A percentile compares a stretch with the other conserved stretches of the same genome.
These are phyloP conservation scores for Yponomeuta evonymella DNA, from an alignment of 2,888 invertebrate species.

Conservation along the genomic window DNA sequence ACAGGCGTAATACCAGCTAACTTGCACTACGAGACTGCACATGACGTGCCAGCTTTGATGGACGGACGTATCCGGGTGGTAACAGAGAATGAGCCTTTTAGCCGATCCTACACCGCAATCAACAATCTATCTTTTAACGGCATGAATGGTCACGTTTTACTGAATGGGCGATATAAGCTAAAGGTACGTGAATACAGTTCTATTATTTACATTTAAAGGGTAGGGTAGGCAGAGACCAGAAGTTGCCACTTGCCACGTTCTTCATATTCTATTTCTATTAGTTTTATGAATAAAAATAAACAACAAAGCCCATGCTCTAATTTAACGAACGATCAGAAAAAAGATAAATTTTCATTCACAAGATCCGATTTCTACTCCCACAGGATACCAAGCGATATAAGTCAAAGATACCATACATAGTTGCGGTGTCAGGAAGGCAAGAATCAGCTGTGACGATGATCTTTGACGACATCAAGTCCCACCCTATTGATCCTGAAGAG, in stretches of 20 bases:
- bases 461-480: conserved; percentile 41
- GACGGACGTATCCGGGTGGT: conserved; percentile 76
- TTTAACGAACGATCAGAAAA: no score
- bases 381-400: conserved; percentile 44
- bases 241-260: no score
- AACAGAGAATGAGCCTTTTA: conserved; percentile 70
- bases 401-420: conserved; percentile 43
- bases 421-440: conserved; percentile 47
- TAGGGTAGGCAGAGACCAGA: no score
- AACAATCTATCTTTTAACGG: conserved; percentile 53
- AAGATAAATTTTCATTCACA: background rate
- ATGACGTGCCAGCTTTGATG: conserved; percentile 65
- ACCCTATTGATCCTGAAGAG: conserved; percentile 51
- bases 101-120: conserved; percentile 60
- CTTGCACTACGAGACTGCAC: conserved; percentile 79
- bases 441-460: conserved; percentile 39
- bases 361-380: conserved; percentile 13
- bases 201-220: no score
- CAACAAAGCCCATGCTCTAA: no score
- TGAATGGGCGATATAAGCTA: conserved; percentile 42
- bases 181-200: background rate
- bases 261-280: no score
- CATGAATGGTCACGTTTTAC: conserved; percentile 45
- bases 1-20: conserved; percentile 81
- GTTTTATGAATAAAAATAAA: no score